Base-by-base conservation (phyloP, 2,888 invertebrate genomes). In the Acrocyrtus sp. region DNA sequence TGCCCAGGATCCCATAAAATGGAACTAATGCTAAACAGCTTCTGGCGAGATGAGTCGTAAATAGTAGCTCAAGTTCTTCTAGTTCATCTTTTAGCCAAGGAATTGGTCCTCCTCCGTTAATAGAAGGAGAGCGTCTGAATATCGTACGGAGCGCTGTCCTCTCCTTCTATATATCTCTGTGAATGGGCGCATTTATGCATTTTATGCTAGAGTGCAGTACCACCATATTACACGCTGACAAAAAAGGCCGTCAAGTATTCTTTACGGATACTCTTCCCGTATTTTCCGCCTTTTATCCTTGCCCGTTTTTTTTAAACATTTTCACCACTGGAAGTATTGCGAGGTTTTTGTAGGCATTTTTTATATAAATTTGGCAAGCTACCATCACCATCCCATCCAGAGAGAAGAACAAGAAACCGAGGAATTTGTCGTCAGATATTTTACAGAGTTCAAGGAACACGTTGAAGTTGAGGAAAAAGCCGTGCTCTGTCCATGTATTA, bases 1-100 rank as follows among this genome's bases (percentile, higher is more conserved):
- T 69, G 68, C 61, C 68, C 68, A 69, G 53, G 45, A 53, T 69
- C 68, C 68, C 68, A 69, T 69, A 69, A 69, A 69, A 69, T 61
- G 61, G 61, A 69, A 69, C 68, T 61, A 69, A 69, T 69, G 68
- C 68, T 69, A 69, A 69, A 69, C 68, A 69, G 68, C 61, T 69
- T 69, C 61, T 69, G 61, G 61, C 68, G 68, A 53, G 68, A 69
- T 69, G 68, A 69, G 68, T 69, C 68, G 68, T 69, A 69, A 69
- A 69, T 69, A 69, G 54, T 69, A 27, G 47, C 19, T 26, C 47
- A n/a, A 45, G 10, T 45, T 54, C 19, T 29, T 17, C 29, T 45
- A 53, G 63, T 53, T 63, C 61, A 50, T 61, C 62, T 51, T 29
- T 12, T 15, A 41, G 24, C 5, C 12, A 10, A 50, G 27, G 51